Evolutionary conservation across 1,140 invertebrate species (phyloP), one percentile per base, ranked within the genome.

Genomic region (Penaeus japonicus): DNA sequence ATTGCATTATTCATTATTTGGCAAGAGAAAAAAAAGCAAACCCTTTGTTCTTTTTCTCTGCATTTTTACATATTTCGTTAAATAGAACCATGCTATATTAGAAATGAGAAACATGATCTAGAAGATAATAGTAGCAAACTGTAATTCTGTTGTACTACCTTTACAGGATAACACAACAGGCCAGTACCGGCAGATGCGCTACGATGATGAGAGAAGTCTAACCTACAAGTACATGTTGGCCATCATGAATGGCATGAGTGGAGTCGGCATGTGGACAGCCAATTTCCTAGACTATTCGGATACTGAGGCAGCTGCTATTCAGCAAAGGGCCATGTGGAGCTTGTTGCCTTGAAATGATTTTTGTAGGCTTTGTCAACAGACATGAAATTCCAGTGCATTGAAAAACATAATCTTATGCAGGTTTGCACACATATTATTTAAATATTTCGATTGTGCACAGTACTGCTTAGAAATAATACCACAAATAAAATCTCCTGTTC

Each of bases 241-340:
- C 2, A 53, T 87, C 4, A 65, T 85, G n/a, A 78, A 91, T 57
- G 81, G 90, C 5, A 70, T 93, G 57, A 84, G 91, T n/a, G 93
- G 93, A 20, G 92, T 93, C 55, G 93, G 93, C 3, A 92, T 93
- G 91, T 93, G 93, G 93, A 91, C 93, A 77, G 91, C 92, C 30
- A 92, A 93, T 84, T 91, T 89, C 82, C 65, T 93, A 22, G 91
- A 88, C 30, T 88, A 88, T 20, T 83, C 87, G 10, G 92, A 82
- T 92, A 92, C 80, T 82, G 17, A 24, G 30, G 53, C 70, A 22
- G 80, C 80, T 39, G 35, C 53, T 24, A 22, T 5, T 18, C 79
- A 82, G 20, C 79, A 47, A 24, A 35, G 73, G 24, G 65, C 35
- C 5, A 88, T 88, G 87, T 88, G 87, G 87, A 59, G 87, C 18